Percentiles rank a stretch among this genome's conserved stretches.
phyloP scores from a whole-genome alignment of 2,888 invertebrate genomes.

The Druceiella hillmani region DNA sequence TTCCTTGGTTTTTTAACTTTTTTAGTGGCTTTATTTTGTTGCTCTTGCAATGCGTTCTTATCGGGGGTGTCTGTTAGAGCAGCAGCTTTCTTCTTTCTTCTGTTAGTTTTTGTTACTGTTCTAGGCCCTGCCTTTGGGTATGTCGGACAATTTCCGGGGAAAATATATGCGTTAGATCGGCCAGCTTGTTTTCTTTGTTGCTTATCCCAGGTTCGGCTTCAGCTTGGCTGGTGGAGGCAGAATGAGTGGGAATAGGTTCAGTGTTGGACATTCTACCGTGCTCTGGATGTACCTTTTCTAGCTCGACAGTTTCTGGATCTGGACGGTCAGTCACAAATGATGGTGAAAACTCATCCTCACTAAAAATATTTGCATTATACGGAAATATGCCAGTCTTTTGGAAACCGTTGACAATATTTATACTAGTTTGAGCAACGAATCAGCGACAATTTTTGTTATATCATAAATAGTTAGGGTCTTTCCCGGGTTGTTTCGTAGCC shows the following conservation, averaged over 20 bases:
- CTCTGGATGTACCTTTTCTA: slow-evolving; percentile 18
- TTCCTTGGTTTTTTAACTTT: no score
- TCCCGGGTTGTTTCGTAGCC: no score
- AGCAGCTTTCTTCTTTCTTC: slow-evolving; percentile 21
- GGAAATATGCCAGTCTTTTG: slow-evolving; percentile 23
- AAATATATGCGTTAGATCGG: slow-evolving; percentile 18
- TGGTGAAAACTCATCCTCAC: slow-evolving; percentile 21
- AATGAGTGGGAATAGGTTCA: slow-evolving; percentile 14
- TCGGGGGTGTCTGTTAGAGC: slow-evolving; percentile 21
- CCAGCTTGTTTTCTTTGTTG: slow-evolving; percentile 21
- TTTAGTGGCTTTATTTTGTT: no score
- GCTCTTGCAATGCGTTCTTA: no score
- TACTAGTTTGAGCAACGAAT: slow-evolving; percentile 20
- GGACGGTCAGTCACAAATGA: slow-evolving; percentile 25
- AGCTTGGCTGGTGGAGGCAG: slow-evolving; percentile 23
- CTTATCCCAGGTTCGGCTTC: slow-evolving; percentile 22
- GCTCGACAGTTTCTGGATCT: slow-evolving; percentile 15
- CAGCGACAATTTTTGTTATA: slow-evolving; percentile 21
- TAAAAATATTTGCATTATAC: slow-evolving; percentile 18
- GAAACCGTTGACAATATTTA: slow-evolving; percentile 21
- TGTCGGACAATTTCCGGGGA: slow-evolving; percentile 24
- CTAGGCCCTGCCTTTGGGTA: slow-evolving; percentile 23
- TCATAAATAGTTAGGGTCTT: slow-evolving; percentile 23
- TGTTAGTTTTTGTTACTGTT: slow-evolving; percentile 20
- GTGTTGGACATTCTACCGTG: slow-evolving; percentile 17